Conservation (phyloP, 2,888 invertebrate genomes). For the Melieria omissa region DNA sequence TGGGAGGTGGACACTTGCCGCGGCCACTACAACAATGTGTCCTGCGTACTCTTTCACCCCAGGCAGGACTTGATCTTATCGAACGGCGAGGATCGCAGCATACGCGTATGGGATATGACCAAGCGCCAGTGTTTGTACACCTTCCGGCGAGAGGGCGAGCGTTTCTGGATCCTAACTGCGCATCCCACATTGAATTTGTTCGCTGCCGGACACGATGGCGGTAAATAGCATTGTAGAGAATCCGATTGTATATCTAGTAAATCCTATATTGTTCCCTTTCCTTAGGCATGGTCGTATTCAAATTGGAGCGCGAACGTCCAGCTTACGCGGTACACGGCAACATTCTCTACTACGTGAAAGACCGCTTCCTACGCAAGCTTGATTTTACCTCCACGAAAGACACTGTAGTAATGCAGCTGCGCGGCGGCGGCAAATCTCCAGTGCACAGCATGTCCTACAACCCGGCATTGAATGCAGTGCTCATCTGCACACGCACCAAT, state of each 20-base stretch:
- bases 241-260: not conserved
- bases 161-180: conserved; percentile 96
- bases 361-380: conserved; percentile 87
- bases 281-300: conserved; percentile 68
- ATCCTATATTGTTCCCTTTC: not conserved
- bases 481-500: conserved; percentile 84
- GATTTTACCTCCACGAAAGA: conserved; percentile 96
- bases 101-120: conserved; percentile 98
- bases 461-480: conserved; percentile 94
- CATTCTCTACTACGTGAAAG: conserved; percentile 94
- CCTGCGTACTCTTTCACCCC: conserved; percentile 96
- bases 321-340: conserved; percentile 95
- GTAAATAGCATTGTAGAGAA: conserved; percentile 72
- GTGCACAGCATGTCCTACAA: conserved; percentile 93
- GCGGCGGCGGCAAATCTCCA: conserved; percentile 80
- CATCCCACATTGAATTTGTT: conserved; percentile 96
- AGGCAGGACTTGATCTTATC: conserved; percentile 95
- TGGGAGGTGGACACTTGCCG: conserved; percentile 99
- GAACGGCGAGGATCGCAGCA: conserved; percentile 97
- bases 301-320: conserved; percentile 94
- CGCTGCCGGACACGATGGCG: conserved; percentile 99
- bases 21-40: conserved; percentile 99
- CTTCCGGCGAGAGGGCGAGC: conserved; percentile 93
- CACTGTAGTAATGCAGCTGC: conserved; percentile 89
- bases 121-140: conserved; percentile 92